A percentile compares a stretch with the other conserved stretches of the same genome.
phyloP scores from a whole-genome alignment of 2,113 vertebrate genomes.

The Pterocles gutturalis region DNA sequence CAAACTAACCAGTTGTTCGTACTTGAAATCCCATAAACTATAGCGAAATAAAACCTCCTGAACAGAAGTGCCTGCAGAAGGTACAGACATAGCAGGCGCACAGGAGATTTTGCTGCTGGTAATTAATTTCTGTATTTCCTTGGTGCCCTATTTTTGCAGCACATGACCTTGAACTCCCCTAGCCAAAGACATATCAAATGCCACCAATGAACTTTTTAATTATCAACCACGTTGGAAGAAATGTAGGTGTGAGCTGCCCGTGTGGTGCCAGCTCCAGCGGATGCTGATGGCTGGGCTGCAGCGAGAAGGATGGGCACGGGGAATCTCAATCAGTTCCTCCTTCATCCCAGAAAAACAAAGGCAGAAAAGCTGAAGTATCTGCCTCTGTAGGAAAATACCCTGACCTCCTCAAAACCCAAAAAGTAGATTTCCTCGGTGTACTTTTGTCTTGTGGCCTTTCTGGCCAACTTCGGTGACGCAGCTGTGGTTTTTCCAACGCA shows the following conservation, averaged over 20 bases:
- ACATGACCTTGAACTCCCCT: rapidly evolving
- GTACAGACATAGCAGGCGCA: neutral
- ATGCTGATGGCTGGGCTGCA: neutral
- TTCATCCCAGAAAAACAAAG: neutral
- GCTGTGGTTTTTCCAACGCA: neutral
- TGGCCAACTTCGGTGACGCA: neutral
- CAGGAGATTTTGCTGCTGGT: neutral
- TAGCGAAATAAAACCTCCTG: neutral
- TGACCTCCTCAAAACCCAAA: neutral
- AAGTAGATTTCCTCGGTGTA: neutral
- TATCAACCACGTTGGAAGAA: neutral
- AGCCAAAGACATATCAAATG: neutral
- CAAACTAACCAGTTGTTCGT: neutral
- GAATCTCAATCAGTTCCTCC: neutral
- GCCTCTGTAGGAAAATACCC: neutral
- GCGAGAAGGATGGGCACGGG: neutral
- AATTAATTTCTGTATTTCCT: neutral
- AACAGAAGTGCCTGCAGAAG: neutral
- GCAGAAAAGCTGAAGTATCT: neutral
- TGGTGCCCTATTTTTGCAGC: neutral
- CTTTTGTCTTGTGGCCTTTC: neutral
- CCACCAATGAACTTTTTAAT: neutral
- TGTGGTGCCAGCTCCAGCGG: neutral
- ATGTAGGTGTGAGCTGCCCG: neutral
- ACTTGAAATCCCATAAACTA: neutral